A percentile compares a stretch with the other conserved stretches of the same genome.
phyloP scores from a whole-genome alignment of 2,888 invertebrate species.

The Andrena bucephala region DNA sequence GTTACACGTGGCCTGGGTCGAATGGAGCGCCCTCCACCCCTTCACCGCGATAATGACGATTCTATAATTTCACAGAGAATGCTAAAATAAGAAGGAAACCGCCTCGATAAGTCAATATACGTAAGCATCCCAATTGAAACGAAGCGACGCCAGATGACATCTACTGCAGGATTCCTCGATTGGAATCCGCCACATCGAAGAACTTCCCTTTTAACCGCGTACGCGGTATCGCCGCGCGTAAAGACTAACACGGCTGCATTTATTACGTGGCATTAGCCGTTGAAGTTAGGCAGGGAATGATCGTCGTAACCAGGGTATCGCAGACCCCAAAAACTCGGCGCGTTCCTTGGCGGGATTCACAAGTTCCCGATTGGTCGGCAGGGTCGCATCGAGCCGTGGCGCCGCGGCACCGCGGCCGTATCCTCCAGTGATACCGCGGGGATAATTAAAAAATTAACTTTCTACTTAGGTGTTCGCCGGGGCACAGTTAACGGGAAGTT shows the following conservation, averaged over 20 bases:
- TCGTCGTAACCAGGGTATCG: constrained; percentile 53
- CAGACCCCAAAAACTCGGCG: not conserved
- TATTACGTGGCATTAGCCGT: constrained; percentile 60
- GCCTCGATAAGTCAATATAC: too few relatives aligned
- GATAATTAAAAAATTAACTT: constrained; percentile 83
- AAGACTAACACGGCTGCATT: constrained; percentile 61
- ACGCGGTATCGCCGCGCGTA: constrained; percentile 34
- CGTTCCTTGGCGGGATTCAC: constrained; percentile 49
- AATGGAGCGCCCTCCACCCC: not conserved
- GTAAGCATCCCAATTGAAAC: not conserved
- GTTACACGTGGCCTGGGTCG: constrained; percentile 11
- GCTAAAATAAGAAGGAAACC: too few relatives aligned
- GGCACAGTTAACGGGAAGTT: constrained; percentile 83
- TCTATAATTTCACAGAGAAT: not conserved
- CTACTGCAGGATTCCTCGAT: not conserved
- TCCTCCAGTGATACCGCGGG: constrained; percentile 69
- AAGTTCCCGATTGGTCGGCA: constrained; percentile 66
- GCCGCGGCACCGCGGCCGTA: constrained; percentile 13
- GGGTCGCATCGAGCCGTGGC: constrained; percentile 41
- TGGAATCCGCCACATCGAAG: not conserved
- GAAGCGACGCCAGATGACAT: too few relatives aligned
- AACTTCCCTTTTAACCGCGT: constrained; percentile 67
- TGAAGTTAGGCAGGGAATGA: constrained; percentile 61
- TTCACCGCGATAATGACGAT: not conserved
- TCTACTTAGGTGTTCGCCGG: constrained; percentile 79